Evolutionary conservation across 2,888 invertebrate species (phyloP).

Genomic region (Campoletis raptor): DNA sequence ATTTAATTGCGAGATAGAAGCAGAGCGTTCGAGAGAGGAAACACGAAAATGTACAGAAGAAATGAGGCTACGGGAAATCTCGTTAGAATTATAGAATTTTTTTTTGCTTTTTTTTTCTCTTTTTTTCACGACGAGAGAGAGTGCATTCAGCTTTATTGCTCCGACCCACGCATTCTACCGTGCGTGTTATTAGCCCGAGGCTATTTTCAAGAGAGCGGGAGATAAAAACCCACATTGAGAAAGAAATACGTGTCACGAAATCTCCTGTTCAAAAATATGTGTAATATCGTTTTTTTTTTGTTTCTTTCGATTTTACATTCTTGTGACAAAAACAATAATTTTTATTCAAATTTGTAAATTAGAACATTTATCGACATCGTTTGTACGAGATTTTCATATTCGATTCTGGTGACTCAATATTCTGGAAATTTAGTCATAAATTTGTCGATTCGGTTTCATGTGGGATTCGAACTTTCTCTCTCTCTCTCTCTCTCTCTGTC

Average conservation of each 20-base stretch:
- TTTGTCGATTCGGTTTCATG: constrained; percentile 14
- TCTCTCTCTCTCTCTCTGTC: not conserved
- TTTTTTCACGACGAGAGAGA: not conserved
- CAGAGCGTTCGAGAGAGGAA: not conserved
- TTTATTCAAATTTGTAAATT: not conserved
- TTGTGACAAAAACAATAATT: not conserved
- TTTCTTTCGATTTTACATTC: not conserved
- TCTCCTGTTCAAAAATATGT: not conserved
- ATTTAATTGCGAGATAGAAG: not conserved
- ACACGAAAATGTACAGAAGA: constrained; percentile 29
- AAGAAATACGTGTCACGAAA: constrained; percentile 9
- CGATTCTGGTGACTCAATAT: not conserved
- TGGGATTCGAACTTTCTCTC: constrained; percentile 1
- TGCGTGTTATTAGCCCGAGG: constrained; percentile 24
- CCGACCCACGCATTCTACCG: constrained; percentile 30
- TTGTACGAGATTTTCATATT: not conserved
- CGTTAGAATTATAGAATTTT: constrained; percentile 31
- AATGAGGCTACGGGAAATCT: constrained; percentile 45
- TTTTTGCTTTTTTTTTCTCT: not conserved
- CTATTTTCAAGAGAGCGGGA: constrained; percentile 18
- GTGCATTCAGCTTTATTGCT: constrained; percentile 31
- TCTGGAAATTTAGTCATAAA: not conserved
- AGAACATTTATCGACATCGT: not conserved
- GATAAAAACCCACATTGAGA: constrained; percentile 27
- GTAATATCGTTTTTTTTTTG: not conserved